These are phyloP conservation scores for Pteronotus mesoamericanus DNA, from an alignment of 2,797 vertebrate species.

Conservation along the genomic window DNA sequence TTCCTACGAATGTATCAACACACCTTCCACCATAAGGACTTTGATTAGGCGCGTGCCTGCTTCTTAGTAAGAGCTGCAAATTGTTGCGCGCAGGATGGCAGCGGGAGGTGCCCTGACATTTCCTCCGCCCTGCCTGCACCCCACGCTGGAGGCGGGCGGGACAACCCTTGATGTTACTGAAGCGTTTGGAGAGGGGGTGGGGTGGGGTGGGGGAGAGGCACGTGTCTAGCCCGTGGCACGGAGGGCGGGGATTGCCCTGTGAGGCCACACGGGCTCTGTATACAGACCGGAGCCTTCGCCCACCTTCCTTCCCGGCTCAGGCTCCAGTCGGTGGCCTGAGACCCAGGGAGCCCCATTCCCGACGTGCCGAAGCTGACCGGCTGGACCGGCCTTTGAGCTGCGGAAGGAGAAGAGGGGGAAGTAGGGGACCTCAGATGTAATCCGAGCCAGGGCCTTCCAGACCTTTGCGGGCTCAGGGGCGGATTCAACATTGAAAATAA, in stretches of 20 bases:
- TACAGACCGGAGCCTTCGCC: not conserved
- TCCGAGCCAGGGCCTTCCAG: not conserved
- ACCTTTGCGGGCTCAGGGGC: not conserved
- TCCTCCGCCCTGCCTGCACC: not conserved
- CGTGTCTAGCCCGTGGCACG: not conserved
- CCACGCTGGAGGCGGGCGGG: not conserved
- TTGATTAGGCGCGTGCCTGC: not conserved
- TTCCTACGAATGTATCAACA: not conserved
- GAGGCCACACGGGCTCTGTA: not conserved
- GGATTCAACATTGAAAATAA: not conserved
- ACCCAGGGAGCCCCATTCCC: not conserved
- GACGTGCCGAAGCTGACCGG: not conserved
- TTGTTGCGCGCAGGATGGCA: not conserved
- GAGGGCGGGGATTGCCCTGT: not conserved
- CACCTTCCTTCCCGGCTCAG: not conserved
- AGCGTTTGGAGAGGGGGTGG: not conserved
- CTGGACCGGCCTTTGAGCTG: not conserved
- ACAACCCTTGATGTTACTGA: not conserved
- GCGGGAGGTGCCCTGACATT: not conserved
- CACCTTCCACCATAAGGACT: not conserved
- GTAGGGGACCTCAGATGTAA: not conserved
- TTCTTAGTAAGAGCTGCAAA: not conserved
- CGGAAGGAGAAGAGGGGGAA: not conserved
- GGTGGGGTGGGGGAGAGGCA: not conserved
- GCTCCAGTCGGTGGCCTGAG: slow-evolving; percentile 9